Evolutionary conservation across 2,888 invertebrate species (phyloP).

Genomic region (Hydrotaea cyrtoneurina): DNA sequence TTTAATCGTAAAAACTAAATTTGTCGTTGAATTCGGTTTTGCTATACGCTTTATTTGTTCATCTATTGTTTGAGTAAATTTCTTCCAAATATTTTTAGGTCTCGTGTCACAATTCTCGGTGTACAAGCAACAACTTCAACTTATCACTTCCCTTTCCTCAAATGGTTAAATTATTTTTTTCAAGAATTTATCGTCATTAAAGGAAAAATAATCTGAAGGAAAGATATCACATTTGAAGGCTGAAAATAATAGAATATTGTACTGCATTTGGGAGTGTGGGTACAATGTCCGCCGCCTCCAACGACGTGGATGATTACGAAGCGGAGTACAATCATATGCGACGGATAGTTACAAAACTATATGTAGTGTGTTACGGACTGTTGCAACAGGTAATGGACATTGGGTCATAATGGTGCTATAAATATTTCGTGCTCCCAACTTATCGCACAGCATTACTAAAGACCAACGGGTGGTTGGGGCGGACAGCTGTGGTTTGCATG

Average conservation of each 20-base stretch:
- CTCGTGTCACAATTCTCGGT: too few species aligned
- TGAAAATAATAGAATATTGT: constrained; percentile 13
- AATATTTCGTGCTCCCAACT: constrained; percentile 27
- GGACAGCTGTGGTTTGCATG: constrained; percentile 1
- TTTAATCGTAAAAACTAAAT: too few species aligned
- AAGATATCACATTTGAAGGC: neutral
- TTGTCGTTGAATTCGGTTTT: too few species aligned
- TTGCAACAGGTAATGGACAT: constrained; percentile 33
- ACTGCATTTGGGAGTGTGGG: neutral
- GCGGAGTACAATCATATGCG: neutral
- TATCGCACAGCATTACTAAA: neutral
- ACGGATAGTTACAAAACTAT: neutral
- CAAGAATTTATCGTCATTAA: constrained; percentile 42
- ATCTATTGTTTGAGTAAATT: too few species aligned
- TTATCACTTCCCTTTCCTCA: constrained; percentile 1
- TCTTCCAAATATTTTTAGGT: too few species aligned
- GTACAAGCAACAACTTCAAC: neutral
- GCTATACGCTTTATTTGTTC: too few species aligned
- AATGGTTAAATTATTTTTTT: constrained; percentile 36
- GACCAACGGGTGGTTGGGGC: neutral
- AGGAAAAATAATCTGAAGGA: constrained; percentile 22
- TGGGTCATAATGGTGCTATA: constrained; percentile 30
- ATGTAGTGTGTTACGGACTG: constrained; percentile 18
- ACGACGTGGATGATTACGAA: neutral
- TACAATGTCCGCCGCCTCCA: neutral